Conservation (phyloP, 2,113 vertebrate species). For the Brienomyrus longianalis region DNA sequence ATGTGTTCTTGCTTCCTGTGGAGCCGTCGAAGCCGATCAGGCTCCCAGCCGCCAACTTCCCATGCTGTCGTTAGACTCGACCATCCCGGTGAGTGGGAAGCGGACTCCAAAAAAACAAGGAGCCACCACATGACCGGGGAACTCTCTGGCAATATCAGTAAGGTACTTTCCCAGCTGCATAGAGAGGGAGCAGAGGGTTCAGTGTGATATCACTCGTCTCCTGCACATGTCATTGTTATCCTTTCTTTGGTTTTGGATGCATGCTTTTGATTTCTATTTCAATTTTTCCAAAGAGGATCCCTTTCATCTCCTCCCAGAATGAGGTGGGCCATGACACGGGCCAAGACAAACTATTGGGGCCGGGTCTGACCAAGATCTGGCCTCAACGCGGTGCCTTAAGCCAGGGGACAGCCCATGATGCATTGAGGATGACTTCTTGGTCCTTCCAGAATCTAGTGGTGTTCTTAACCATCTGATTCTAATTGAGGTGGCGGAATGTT, state of each 20-base stretch:
- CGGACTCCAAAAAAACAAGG: not conserved
- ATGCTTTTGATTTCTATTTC: conserved; percentile 44
- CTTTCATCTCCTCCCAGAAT: conserved; percentile 42
- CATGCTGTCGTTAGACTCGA: not conserved
- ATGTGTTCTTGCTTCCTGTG: not conserved
- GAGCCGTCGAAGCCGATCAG: not conserved
- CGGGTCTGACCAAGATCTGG: conserved; percentile 1
- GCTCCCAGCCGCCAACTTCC: not conserved
- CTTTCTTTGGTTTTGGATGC: conserved; percentile 47
- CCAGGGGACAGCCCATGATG: not conserved
- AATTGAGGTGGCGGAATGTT: not conserved
- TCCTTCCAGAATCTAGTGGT: not conserved
- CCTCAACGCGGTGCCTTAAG: not conserved
- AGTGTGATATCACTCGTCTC: conserved; percentile 51
- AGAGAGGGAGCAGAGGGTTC: conserved; percentile 29
- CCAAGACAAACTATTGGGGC: conserved; percentile 47
- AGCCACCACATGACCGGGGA: conserved; percentile 18
- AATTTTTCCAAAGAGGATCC: conserved; percentile 43
- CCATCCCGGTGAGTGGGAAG: not conserved
- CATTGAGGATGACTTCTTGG: not conserved
- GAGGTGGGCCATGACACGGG: conserved; percentile 12
- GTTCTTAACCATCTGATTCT: not conserved
- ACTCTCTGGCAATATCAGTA: conserved; percentile 19
- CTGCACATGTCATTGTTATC: conserved; percentile 49
- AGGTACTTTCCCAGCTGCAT: conserved; percentile 59